Evolutionary conservation across 2,797 vertebrate species (phyloP).

Genomic region (Enteromius treurensis): DNA sequence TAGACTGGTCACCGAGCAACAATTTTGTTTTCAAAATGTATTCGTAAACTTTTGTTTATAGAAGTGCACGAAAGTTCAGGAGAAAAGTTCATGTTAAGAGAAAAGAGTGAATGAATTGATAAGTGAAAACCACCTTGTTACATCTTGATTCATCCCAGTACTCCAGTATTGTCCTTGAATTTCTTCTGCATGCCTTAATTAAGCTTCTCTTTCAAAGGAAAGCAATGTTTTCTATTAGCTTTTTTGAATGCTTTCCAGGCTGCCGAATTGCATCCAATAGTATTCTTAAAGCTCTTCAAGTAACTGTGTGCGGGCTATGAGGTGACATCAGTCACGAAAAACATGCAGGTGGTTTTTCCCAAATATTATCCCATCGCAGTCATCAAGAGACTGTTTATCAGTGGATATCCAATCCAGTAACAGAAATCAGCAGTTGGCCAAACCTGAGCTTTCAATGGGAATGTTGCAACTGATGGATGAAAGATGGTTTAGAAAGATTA

Average conservation of each 20-base stretch:
- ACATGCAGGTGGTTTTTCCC: slow-evolving; percentile 67
- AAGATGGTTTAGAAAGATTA: slow-evolving; percentile 59
- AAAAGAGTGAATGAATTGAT: slow-evolving; percentile 30
- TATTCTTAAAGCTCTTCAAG: slow-evolving; percentile 67
- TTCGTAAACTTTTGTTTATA: slow-evolving; percentile 29
- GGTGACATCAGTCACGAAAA: slow-evolving; percentile 67
- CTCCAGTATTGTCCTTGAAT: slow-evolving; percentile 41
- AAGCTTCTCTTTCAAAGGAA: slow-evolving; percentile 44
- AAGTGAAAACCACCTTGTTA: slow-evolving; percentile 27
- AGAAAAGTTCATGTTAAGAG: neutral
- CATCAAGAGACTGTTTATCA: slow-evolving; percentile 72
- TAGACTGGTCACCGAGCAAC: slow-evolving; percentile 20
- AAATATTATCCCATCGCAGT: slow-evolving; percentile 67
- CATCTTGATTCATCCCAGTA: slow-evolving; percentile 30
- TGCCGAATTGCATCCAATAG: slow-evolving; percentile 61
- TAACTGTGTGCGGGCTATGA: slow-evolving; percentile 69
- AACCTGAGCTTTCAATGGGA: slow-evolving; percentile 56
- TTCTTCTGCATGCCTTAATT: slow-evolving; percentile 41
- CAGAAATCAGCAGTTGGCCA: slow-evolving; percentile 69
- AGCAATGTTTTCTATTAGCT: slow-evolving; percentile 47
- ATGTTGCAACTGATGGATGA: slow-evolving; percentile 63
- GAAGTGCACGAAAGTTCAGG: slow-evolving; percentile 8
- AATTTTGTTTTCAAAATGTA: slow-evolving; percentile 16
- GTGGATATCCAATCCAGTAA: slow-evolving; percentile 55
- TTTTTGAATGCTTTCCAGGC: slow-evolving; percentile 57